Percentiles rank a stretch among this genome's conserved stretches.
Evolutionary conservation across 2,797 vertebrate species (phyloP).

Genomic region (Lates japonicus): DNA sequence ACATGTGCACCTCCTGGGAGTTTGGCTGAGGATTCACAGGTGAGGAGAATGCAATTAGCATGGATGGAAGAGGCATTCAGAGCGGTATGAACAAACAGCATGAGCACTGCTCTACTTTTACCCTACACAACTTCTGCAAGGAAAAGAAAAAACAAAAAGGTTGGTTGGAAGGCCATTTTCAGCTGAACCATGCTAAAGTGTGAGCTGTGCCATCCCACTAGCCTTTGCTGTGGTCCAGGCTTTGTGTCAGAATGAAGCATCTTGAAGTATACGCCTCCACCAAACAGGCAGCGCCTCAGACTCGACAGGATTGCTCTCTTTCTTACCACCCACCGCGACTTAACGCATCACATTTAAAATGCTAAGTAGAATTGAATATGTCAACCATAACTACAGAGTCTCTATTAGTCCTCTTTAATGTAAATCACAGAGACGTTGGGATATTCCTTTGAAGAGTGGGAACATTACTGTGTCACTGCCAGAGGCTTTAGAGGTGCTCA

Average conservation of each 20-base stretch:
- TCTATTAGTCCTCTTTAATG: constrained; percentile 69
- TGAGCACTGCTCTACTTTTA: constrained; percentile 37
- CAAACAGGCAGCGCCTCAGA: constrained; percentile 42
- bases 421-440: constrained; percentile 63
- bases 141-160: not conserved
- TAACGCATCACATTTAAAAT: constrained; percentile 65
- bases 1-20: constrained; percentile 21
- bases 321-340: constrained; percentile 38
- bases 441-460: constrained; percentile 70
- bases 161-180: constrained; percentile 16
- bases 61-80: constrained; percentile 18
- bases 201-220: constrained; percentile 10
- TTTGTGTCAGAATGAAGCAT: constrained; percentile 42
- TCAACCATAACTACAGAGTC: constrained; percentile 63
- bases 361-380: constrained; percentile 70
- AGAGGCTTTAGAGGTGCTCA: constrained; percentile 66
- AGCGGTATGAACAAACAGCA: not conserved
- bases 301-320: constrained; percentile 39
- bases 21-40: constrained; percentile 42
- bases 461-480: constrained; percentile 58
- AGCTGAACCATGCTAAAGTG: constrained; percentile 2
- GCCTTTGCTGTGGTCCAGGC: constrained; percentile 36
- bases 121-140: not conserved
- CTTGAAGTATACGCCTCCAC: constrained; percentile 41
- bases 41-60: constrained; percentile 44